Evolutionary conservation across 37 sponge, comb jelly and placozoan genomes (phyloP).

Genomic region (Geodia barretti): DNA sequence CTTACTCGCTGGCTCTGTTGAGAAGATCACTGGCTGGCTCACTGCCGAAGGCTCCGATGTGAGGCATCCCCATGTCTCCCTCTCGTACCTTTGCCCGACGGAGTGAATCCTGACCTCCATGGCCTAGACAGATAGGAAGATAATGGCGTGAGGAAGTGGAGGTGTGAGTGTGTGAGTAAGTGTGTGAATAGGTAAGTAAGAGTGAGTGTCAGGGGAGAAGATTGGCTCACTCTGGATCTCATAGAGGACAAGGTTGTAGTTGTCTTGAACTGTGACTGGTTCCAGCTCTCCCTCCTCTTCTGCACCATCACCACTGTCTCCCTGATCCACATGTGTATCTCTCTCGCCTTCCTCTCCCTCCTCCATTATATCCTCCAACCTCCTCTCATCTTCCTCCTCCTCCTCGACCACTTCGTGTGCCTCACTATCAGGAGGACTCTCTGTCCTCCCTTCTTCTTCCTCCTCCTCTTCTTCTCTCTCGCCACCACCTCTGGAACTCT

Average conservation of each 20-base stretch:
- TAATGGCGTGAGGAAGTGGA: background rate
- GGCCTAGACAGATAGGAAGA: background rate
- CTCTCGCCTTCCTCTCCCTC: background rate
- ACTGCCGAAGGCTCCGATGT: constrained; percentile 46
- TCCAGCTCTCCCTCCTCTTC: background rate
- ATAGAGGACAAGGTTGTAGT: constrained; percentile 5
- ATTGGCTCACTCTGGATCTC: constrained; percentile 21
- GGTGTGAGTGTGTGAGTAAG: background rate
- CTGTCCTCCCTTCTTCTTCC: background rate
- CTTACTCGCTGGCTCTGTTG: constrained; percentile 27
- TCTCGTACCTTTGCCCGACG: background rate
- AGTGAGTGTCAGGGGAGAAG: background rate
- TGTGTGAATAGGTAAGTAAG: background rate
- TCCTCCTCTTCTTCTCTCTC: background rate
- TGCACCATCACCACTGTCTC: background rate
- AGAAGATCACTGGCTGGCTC: constrained; percentile 19
- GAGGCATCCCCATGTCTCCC: constrained; percentile 4
- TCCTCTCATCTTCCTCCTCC: background rate
- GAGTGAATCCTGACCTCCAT: background rate
- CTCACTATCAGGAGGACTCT: background rate
- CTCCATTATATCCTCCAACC: background rate
- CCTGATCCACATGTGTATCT: background rate
- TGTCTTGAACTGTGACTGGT: background rate
- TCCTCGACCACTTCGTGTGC: background rate
- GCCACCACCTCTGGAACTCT: background rate